Conservation (phyloP, 2,113 vertebrate species). For the Callionymus lyra region DNA sequence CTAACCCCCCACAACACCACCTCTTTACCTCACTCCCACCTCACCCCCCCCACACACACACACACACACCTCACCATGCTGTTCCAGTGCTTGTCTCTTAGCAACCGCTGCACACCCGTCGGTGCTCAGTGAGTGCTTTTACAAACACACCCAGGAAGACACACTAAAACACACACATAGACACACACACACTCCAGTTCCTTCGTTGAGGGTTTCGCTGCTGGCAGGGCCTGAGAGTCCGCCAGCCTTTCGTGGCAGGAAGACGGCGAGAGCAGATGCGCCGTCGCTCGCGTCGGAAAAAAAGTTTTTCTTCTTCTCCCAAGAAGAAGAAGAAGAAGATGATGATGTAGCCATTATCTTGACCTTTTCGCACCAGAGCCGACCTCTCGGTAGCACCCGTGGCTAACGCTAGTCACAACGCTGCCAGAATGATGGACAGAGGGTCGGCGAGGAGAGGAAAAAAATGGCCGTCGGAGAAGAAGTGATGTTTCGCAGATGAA, state of each 20-base stretch:
- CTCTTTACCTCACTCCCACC: constrained; percentile 52
- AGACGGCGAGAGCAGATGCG: constrained; percentile 54
- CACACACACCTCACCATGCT: constrained; percentile 55
- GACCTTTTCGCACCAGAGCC: no score
- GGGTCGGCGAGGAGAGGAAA: no score
- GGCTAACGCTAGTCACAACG: no score
- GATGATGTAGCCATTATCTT: no score
- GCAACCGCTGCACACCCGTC: constrained; percentile 98
- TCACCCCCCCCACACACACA: constrained; percentile 34
- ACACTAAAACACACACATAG: constrained; percentile 26
- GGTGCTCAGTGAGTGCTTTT: constrained; percentile 93
- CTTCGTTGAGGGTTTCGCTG: constrained; percentile 56
- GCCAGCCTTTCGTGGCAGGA: constrained; percentile 54
- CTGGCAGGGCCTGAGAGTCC: constrained; percentile 61
- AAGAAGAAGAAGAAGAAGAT: no score
- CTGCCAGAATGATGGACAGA: no score
- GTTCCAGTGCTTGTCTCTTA: constrained; percentile 90
- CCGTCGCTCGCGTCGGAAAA: neutral
- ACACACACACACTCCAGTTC: constrained; percentile 39
- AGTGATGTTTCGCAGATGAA: no score
- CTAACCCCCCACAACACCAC: constrained; percentile 32
- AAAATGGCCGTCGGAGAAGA: no score
- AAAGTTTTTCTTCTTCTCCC: no score
- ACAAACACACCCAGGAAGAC: constrained; percentile 75
- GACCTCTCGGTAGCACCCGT: no score